Conservation (phyloP, 92 coral and sea anemone genomes). For the Epizoanthus ramosus region DNA sequence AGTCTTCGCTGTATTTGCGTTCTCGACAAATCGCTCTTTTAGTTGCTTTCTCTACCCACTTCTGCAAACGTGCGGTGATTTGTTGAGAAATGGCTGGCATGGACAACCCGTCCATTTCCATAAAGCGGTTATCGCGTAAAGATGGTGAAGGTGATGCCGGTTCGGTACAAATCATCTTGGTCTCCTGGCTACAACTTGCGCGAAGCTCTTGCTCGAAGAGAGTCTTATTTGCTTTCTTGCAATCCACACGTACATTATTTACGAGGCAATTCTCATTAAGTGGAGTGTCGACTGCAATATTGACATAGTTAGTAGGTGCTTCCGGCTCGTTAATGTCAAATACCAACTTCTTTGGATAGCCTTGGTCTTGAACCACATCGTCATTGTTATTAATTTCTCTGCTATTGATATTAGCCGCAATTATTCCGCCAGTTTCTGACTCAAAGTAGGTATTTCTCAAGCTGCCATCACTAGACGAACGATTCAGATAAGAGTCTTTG, state of each 20-base stretch:
- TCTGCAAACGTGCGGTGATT: constrained; percentile 28
- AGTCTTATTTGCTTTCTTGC: constrained; percentile 12
- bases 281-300: constrained; percentile 19
- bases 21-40: constrained; percentile 6
- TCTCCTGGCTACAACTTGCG: neutral
- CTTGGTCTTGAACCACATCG: neutral
- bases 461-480: neutral
- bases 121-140: neutral
- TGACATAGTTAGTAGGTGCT: constrained; percentile 24
- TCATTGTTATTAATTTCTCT: constrained; percentile 32
- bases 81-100: constrained; percentile 31
- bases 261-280: constrained; percentile 22
- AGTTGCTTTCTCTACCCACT: constrained; percentile 37
- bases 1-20: constrained; percentile 32
- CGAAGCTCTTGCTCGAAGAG: neutral
- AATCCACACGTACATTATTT: constrained; percentile 15
- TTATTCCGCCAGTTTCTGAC: neutral
- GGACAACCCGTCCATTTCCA: neutral
- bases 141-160: neutral
- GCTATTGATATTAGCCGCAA: constrained; percentile 1
- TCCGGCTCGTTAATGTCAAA: constrained; percentile 35
- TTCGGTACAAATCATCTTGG: neutral
- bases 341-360: constrained; percentile 1
- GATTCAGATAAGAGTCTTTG: neutral
- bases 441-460: neutral